Base-by-base conservation (phyloP, 1,140 invertebrate genomes). In the Drusus annulatus region DNA sequence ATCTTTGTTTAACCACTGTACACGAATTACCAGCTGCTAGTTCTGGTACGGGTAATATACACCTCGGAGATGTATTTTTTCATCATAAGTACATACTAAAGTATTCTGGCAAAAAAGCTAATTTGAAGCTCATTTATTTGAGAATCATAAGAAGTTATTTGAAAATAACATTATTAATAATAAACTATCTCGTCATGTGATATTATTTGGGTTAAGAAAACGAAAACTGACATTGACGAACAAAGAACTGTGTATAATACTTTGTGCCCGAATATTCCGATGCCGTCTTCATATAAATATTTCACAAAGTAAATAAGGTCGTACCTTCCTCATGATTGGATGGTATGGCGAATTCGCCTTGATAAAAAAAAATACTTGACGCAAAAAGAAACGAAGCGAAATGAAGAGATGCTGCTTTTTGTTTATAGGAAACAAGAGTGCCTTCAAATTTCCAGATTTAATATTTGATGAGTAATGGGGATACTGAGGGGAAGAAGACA, bases 401-500 rank as follows among this genome's bases (percentile, higher is more conserved):
- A 78, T 52, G 62, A 75, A 50, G 71, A 60, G 19, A 8, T 50
- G 76, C 19, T 15, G 54, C 19, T 71, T 71, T 52, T 60, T 75
- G 60, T 78, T 81, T 78, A 81, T 65, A 68, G 31, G 71, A 81
- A 77, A 77, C 45, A 78, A 63, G 56, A 81, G 69, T 60, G 69
- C 36, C 69, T 77, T 78, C 65, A 77, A 81, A 78, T 81, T 81
- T 78, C 31, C 65, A 76, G 74, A 80, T 82, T 82, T 80, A 83
- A 83, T 83, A 83, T 83, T 83, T 83, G 76, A 83, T 80, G 81
- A 83, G 79, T 78, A 83, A 80, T 76, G 79, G 79, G n/a, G n/a
- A n/a, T n/a, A n/a, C n/a, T n/a, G n/a, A n/a, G n/a, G 36, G 68
- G 65, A 79, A 56, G 76, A 31, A 78, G 78, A 80, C 23, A 56